Percentiles rank a stretch among this genome's conserved stretches.
Evolutionary conservation across 2,113 vertebrate genomes (phyloP).

Genomic region (Danionella cerebrum): DNA sequence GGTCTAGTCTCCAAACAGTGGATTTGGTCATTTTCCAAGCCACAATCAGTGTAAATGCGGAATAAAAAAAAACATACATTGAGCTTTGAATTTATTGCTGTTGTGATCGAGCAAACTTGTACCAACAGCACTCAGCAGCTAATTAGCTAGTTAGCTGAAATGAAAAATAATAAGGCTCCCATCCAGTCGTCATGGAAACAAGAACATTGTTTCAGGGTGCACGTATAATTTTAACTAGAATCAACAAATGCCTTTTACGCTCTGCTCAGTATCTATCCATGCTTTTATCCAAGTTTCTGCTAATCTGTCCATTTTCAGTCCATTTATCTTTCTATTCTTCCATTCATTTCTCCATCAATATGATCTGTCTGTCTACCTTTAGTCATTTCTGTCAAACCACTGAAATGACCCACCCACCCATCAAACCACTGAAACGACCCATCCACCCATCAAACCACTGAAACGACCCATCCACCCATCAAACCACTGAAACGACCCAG

Average conservation of each 20-base stretch:
- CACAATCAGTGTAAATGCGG: neutral
- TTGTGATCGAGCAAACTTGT: neutral
- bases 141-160: conserved; percentile 7
- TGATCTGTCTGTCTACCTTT: neutral
- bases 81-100: neutral
- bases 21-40: neutral
- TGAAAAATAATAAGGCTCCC: conserved; percentile 8
- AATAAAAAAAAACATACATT: too few relatives aligned
- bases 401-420: too few relatives aligned
- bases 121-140: conserved; percentile 2
- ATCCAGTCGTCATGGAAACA: neutral
- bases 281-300: neutral
- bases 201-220: neutral
- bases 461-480: too few relatives aligned
- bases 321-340: neutral
- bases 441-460: too few relatives aligned
- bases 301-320: neutral
- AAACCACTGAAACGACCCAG: too few relatives aligned
- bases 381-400: too few relatives aligned
- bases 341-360: neutral
- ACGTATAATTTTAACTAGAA: neutral
- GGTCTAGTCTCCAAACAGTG: neutral
- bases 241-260: neutral
- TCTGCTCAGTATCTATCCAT: neutral
- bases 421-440: too few relatives aligned